A percentile compares a stretch with the other conserved stretches of the same genome.
These are phyloP conservation scores for Tiaroga cobitis DNA, from an alignment of 2,797 vertebrate species.

Conservation along the genomic window DNA sequence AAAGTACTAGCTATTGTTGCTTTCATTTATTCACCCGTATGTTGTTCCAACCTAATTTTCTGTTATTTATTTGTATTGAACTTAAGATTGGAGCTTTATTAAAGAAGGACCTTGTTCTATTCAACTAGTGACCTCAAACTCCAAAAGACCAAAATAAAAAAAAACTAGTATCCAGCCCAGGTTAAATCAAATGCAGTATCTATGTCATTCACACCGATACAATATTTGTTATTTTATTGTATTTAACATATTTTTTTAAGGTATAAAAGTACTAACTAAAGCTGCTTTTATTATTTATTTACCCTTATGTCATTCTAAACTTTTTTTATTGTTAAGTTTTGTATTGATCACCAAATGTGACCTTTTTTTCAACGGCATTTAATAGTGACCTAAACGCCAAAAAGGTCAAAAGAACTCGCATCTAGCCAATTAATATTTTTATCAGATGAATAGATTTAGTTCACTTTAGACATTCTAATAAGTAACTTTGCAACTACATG, in stretches of 20 bases:
- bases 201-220: neutral
- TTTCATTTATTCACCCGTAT: neutral
- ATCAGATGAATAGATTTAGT: neutral
- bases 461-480: neutral
- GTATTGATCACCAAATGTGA: neutral
- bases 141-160: too few species aligned
- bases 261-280: neutral
- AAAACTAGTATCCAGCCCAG: neutral
- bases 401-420: neutral
- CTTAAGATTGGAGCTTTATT: neutral
- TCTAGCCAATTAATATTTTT: neutral
- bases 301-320: neutral
- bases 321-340: neutral
- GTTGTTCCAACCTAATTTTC: neutral
- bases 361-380: neutral
- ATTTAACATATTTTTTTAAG: neutral
- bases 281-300: constrained; percentile 7
- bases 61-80: constrained; percentile 4
- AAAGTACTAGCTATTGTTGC: neutral
- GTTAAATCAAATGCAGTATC: too few species aligned
- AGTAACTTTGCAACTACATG: neutral
- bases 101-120: too few species aligned
- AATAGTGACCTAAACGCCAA: neutral
- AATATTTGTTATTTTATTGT: neutral
- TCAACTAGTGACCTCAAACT: neutral